Conservation (phyloP, 2,797 vertebrate genomes). For the Rhabdomys pumilio region DNA sequence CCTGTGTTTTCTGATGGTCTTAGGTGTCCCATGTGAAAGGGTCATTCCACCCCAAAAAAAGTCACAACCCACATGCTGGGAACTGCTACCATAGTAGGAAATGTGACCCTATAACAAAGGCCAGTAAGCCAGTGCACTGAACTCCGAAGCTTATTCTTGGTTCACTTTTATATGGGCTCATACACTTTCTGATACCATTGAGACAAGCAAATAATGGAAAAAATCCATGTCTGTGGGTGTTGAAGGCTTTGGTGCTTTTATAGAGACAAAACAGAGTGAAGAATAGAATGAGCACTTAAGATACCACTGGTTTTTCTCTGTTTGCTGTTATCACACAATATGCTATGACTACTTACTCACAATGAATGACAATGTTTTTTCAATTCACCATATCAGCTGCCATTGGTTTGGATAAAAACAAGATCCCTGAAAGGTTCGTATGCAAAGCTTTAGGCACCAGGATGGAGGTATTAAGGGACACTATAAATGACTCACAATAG, state of each 20-base stretch:
- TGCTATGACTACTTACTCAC: neutral
- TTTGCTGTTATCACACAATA: neutral
- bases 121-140: neutral
- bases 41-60: neutral
- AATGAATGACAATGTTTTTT: neutral
- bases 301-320: neutral
- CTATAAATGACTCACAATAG: neutral
- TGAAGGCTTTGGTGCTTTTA: neutral
- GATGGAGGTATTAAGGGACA: neutral
- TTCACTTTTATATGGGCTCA: neutral
- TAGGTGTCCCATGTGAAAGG: neutral
- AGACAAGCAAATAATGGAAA: neutral
- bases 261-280: neutral
- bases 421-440: neutral
- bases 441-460: neutral
- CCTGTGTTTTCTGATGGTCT: neutral
- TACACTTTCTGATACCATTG: neutral
- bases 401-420: neutral
- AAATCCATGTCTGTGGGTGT: neutral
- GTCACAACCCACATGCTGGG: neutral
- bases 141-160: neutral
- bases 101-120: neutral
- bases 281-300: neutral
- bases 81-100: neutral
- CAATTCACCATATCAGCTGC: neutral